A percentile compares a stretch with the other conserved stretches of the same genome.
phyloP scores from a whole-genome alignment of 2,113 vertebrate species.

The Takifugu bimaculatus region DNA sequence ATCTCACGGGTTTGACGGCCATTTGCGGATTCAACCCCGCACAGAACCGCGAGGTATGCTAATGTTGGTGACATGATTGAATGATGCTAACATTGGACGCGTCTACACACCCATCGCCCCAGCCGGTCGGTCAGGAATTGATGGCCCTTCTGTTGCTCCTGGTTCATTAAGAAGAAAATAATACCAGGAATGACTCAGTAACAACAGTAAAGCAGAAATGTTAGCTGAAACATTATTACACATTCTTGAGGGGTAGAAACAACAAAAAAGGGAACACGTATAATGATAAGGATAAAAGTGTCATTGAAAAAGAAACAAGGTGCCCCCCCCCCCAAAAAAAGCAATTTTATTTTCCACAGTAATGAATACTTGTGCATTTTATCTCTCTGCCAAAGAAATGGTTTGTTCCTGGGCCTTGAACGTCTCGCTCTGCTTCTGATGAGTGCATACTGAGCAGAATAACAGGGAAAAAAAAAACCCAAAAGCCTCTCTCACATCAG shows the following conservation, averaged over 20 bases:
- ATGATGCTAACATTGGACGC: too few species aligned
- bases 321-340: slow-evolving; percentile 28
- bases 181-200: too few species aligned
- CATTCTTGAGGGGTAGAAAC: slow-evolving; percentile 9
- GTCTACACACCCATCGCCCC: too few species aligned
- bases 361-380: slow-evolving; percentile 63
- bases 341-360: slow-evolving; percentile 62
- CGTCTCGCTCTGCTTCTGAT: slow-evolving; percentile 45
- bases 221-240: too few species aligned
- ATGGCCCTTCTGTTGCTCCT: too few species aligned
- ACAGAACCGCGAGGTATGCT: too few species aligned
- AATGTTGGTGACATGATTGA: too few species aligned
- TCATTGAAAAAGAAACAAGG: slow-evolving; percentile 56
- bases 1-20: too few species aligned
- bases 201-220: too few species aligned
- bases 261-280: slow-evolving; percentile 36
- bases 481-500: slow-evolving; percentile 33
- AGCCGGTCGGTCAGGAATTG: too few species aligned
- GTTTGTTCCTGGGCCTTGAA: slow-evolving; percentile 52
- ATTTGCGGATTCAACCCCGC: too few species aligned
- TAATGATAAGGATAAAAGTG: slow-evolving; percentile 36
- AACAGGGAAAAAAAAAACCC: slow-evolving; percentile 44
- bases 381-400: neutral
- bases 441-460: slow-evolving; percentile 46
- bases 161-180: too few species aligned